phyloP scores from a whole-genome alignment of 1,140 invertebrate genomes.

The Rhysida immarginata region DNA sequence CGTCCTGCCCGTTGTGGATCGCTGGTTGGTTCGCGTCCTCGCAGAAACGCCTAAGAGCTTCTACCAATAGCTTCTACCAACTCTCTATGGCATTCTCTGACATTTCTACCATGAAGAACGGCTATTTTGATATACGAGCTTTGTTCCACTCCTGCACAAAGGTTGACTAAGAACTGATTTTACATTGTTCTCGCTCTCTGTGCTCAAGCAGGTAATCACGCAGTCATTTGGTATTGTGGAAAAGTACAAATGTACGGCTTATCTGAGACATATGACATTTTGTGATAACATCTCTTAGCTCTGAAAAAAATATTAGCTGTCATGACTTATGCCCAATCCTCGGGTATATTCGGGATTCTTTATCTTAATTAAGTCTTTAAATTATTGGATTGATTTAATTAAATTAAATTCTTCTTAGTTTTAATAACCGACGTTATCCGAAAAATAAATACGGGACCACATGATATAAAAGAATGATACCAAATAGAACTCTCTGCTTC shows the following conservation, averaged over 20 bases:
- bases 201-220: background rate
- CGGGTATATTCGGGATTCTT: no score
- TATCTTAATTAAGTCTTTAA: no score
- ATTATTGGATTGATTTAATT: no score
- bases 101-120: background rate
- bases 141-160: background rate
- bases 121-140: background rate
- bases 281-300: background rate
- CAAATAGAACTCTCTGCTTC: no score
- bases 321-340: background rate
- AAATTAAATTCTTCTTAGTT: no score
- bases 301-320: background rate
- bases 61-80: background rate
- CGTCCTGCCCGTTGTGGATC: no score
- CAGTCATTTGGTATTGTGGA: background rate
- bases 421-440: no score
- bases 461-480: no score
- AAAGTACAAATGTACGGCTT: background rate
- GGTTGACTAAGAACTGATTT: background rate
- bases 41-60: background rate
- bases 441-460: no score
- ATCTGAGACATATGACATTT: background rate
- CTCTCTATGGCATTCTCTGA: background rate
- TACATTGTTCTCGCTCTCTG: background rate
- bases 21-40: background rate